Conservation (phyloP, 2,888 invertebrate species). For the Notocelia uddmanniana region DNA sequence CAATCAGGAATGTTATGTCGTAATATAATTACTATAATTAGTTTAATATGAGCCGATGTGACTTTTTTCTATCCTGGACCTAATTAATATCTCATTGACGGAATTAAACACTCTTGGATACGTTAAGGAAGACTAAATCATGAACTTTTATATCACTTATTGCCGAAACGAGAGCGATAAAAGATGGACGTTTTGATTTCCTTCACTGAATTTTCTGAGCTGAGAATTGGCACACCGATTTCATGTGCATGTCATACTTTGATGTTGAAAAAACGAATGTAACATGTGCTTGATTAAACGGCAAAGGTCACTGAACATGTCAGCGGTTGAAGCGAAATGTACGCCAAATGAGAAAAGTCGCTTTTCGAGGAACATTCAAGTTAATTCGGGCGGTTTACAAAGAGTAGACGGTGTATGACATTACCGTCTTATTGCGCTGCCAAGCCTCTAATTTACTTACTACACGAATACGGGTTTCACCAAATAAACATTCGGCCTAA, state of each 20-base stretch:
- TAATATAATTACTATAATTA: no score
- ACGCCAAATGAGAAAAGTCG: constrained; percentile 17
- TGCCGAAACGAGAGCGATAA: no score
- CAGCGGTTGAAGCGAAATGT: constrained; percentile 19
- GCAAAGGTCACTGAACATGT: constrained; percentile 37
- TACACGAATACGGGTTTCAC: no score
- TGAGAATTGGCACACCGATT: neutral
- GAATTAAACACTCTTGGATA: no score
- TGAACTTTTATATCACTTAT: no score
- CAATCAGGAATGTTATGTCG: no score
- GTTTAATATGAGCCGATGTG: no score
- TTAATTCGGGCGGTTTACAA: neutral
- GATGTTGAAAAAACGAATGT: constrained; percentile 15
- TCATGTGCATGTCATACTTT: constrained; percentile 11
- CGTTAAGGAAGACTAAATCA: no score
- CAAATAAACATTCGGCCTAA: no score
- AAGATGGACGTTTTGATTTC: no score
- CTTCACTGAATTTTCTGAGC: neutral
- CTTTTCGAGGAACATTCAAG: neutral
- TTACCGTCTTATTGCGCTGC: neutral
- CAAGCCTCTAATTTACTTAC: neutral
- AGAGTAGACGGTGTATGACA: neutral
- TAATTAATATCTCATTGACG: no score
- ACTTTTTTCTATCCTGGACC: no score
- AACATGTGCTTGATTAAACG: constrained; percentile 40